Base-by-base conservation (phyloP, 2,113 vertebrate genomes). In the Chaenogobius annularis region DNA sequence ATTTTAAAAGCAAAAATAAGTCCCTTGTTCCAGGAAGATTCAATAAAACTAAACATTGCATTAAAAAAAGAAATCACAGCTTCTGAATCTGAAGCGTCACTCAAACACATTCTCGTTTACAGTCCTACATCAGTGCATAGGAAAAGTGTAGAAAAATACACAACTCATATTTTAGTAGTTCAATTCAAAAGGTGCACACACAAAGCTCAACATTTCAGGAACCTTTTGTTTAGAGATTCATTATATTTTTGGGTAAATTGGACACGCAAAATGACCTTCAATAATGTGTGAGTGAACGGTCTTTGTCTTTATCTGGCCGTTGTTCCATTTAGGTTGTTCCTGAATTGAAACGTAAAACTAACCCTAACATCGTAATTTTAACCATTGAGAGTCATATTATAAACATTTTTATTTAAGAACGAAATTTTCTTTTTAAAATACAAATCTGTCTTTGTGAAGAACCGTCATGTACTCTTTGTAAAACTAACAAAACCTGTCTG, bases 1-100 rank as follows among this genome's bases (percentile, higher is more conserved):
- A 77, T 26, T 63, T 46, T 65, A n/a, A 77, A 84, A 80, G 3
- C 58, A 76, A 80, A 40, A 3, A 75, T 19, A 10, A 55, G 17
- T 69, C n/a, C 20, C 43, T 10, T 58, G 19, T 70, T 73, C 31
- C 22, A 44, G 12, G n/a, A 26, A 80, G 7, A 82, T 65, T 55
- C 7, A 65, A 73, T 68, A 72, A 76, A 78, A 73, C 44, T 55
- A 68, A 65, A 77, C 35, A 69, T 59, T 7, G 19, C 19, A 19
- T 47, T 15, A 54, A 54, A 52, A 50, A 61, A 31, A 61, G 37
- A 15, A 37, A 58, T 20, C n/a, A 37, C 23, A 17, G 23, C 59
- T 62, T 62, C 59, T 14, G 15, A 15, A 8, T 26, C 8, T 62
- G 59, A 64, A 64, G 37, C 37, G 20, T 44, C 35, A 37, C 15